Conservation (phyloP, 2,113 vertebrate species). For the Piaya cayana region DNA sequence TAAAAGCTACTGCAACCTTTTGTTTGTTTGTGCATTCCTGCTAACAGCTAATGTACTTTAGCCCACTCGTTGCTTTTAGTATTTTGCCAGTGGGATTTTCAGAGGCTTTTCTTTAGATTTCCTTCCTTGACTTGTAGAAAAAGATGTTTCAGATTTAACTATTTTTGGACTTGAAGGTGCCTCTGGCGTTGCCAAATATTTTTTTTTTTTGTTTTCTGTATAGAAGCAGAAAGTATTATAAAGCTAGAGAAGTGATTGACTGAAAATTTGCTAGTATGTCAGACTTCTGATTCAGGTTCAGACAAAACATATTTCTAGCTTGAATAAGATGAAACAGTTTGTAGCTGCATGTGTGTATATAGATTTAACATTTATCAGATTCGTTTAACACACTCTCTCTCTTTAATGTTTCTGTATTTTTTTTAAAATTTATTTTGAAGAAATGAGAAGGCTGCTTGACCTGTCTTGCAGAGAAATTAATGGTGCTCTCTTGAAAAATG, state of each 20-base stretch:
- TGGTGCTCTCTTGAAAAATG: background rate
- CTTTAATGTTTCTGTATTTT: background rate
- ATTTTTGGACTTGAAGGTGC: background rate
- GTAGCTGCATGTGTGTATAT: background rate
- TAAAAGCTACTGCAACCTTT: background rate
- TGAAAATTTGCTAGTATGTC: slow-evolving; percentile 3
- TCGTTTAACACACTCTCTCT: background rate
- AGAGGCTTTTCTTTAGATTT: background rate
- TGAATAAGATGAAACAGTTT: background rate
- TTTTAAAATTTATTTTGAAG: background rate
- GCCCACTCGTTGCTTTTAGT: slow-evolving; percentile 12
- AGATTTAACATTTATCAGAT: background rate
- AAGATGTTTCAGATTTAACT: background rate
- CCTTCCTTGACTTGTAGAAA: background rate
- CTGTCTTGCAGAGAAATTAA: background rate
- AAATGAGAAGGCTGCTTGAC: background rate
- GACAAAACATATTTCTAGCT: background rate
- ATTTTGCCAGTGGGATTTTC: slow-evolving; percentile 27
- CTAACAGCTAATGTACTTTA: background rate
- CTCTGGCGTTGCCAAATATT: background rate
- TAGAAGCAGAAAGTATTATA: background rate
- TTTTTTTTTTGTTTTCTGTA: background rate
- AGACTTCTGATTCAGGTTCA: background rate
- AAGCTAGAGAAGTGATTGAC: background rate
- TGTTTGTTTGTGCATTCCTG: background rate